Percentiles rank a stretch among this genome's conserved stretches.
These are phyloP conservation scores for Ceratotherium simum DNA, from an alignment of 2,113 vertebrate species.

Conservation along the genomic window DNA sequence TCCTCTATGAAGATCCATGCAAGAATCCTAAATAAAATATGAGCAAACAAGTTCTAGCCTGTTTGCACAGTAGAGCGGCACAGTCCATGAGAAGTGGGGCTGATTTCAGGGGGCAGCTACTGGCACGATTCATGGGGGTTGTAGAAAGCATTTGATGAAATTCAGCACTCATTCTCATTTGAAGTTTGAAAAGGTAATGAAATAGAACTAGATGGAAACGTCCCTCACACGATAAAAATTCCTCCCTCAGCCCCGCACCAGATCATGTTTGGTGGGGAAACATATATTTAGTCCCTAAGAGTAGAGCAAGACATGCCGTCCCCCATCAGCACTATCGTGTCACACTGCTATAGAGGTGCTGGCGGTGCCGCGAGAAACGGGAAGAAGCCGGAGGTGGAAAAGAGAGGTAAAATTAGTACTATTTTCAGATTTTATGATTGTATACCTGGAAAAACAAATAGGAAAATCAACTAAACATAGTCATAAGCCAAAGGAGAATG, in stretches of 20 bases:
- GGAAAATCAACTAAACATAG: not conserved
- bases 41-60: not conserved
- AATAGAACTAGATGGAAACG: not conserved
- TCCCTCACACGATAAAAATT: rapidly evolving
- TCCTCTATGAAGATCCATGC: too few relatives aligned
- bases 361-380: not conserved
- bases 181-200: not conserved
- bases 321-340: rapidly evolving
- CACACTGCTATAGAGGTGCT: too few relatives aligned
- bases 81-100: not conserved
- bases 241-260: rapidly evolving
- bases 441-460: not conserved
- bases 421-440: not conserved
- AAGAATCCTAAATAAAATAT: not conserved
- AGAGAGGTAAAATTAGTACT: rapidly evolving
- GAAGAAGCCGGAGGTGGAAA: too few relatives aligned
- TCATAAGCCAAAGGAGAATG: not conserved
- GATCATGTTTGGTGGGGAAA: rapidly evolving
- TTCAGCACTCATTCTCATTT: not conserved
- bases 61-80: rapidly evolving
- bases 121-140: rapidly evolving
- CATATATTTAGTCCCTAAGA: rapidly evolving
- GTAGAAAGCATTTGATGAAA: too few relatives aligned
- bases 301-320: not conserved
- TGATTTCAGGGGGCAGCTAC: rapidly evolving